Conservation (phyloP, 2,113 vertebrate genomes). For the Poicephalus gulielmi region DNA sequence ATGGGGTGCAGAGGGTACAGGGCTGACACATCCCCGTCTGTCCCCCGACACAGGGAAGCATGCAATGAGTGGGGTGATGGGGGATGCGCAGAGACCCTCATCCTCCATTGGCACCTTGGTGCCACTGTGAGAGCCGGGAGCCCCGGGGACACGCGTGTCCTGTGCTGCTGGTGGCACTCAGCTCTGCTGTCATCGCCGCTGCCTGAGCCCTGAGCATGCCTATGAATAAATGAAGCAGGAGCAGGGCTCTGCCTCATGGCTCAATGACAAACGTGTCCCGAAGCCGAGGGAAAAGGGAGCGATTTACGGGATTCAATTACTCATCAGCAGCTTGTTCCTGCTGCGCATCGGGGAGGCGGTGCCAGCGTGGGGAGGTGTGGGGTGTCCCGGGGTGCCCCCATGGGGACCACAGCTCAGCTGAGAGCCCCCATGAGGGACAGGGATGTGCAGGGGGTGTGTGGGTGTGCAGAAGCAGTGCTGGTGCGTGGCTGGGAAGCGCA, state of each 20-base stretch:
- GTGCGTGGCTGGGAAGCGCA: neutral
- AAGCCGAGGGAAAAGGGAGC: slow-evolving; percentile 46
- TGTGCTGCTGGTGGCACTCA: neutral
- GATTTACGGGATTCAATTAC: slow-evolving; percentile 63
- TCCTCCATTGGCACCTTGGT: fast-evolving
- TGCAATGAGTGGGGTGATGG: fast-evolving
- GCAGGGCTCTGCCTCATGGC: slow-evolving; percentile 59
- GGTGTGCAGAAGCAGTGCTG: neutral
- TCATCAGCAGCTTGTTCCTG: slow-evolving; percentile 44
- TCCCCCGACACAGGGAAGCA: fast-evolving
- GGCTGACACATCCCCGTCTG: fast-evolving
- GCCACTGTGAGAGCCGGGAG: neutral
- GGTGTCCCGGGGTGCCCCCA: fast-evolving
- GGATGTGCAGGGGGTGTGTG: neutral
- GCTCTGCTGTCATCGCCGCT: neutral
- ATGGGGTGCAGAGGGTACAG: fast-evolving
- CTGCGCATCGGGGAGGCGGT: neutral
- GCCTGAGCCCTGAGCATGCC: neutral
- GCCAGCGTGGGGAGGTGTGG: fast-evolving
- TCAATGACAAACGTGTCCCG: slow-evolving; percentile 33
- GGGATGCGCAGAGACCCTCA: neutral
- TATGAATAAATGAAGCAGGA: slow-evolving; percentile 57
- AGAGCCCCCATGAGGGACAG: fast-evolving
- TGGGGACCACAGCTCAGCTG: neutral
- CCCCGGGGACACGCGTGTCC: neutral